Evolutionary conservation across 2,113 vertebrate species (phyloP).

Genomic region (Gambusia holbrooki): DNA sequence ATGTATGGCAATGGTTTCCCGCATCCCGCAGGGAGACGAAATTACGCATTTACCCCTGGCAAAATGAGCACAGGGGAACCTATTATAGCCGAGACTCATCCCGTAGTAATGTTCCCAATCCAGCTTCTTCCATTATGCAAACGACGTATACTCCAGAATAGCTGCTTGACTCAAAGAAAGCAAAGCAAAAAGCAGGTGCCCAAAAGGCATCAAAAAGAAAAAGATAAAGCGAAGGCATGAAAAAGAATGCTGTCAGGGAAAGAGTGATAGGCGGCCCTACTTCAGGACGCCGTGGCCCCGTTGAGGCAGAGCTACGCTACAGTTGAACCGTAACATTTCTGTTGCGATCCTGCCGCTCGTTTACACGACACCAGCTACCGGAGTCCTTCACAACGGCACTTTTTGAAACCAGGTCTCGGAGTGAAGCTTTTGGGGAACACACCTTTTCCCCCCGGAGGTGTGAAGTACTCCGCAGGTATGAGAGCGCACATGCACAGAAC

Average conservation of each 20-base stretch:
- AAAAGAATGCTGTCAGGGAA: neutral
- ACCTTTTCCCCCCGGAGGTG: too few relatives aligned
- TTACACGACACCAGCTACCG: too few relatives aligned
- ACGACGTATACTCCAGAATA: slow-evolving; percentile 19
- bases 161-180: slow-evolving; percentile 14
- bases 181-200: neutral
- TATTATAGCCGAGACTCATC: neutral
- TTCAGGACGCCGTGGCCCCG: neutral
- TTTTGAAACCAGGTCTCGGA: too few relatives aligned
- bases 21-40: neutral
- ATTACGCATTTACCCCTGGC: neutral
- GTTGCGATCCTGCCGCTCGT: too few relatives aligned
- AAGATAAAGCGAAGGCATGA: neutral
- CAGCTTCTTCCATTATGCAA: slow-evolving; percentile 20
- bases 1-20: neutral
- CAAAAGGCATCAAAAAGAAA: neutral
- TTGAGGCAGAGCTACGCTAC: too few relatives aligned
- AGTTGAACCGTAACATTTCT: too few relatives aligned
- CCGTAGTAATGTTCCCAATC: neutral
- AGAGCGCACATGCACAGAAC: too few relatives aligned
- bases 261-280: neutral
- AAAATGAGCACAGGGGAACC: neutral
- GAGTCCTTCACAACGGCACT: too few relatives aligned
- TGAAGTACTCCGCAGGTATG: too few relatives aligned
- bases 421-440: too few relatives aligned